Conservation (phyloP, 2,888 invertebrate species). For the Cylindroiulus punctatus region DNA sequence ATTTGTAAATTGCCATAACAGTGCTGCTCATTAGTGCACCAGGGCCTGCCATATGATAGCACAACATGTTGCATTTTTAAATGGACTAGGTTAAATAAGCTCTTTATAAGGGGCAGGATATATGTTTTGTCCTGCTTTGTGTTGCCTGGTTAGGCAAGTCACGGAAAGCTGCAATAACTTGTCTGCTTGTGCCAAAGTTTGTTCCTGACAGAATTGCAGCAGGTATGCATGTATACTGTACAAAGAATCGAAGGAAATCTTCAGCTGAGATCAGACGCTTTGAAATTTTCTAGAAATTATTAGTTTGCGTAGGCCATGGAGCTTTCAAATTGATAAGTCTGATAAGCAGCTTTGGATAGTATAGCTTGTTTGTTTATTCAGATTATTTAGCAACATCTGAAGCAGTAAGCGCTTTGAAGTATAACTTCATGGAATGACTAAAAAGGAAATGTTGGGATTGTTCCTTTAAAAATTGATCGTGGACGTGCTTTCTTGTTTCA, state of each 20-base stretch:
- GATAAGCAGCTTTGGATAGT: too few species aligned
- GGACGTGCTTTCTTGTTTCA: too few species aligned
- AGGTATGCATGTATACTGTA: too few species aligned
- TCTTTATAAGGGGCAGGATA: not conserved
- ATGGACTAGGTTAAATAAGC: not conserved
- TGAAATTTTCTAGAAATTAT: not conserved
- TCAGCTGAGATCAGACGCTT: not conserved
- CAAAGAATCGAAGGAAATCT: not conserved
- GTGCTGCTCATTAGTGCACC: not conserved
- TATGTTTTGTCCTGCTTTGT: not conserved
- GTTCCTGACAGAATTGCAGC: too few species aligned
- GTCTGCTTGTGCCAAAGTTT: too few species aligned
- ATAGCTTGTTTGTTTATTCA: not conserved
- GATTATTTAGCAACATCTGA: not conserved
- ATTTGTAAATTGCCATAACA: constrained; percentile 37
- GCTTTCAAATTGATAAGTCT: too few species aligned
- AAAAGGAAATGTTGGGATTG: too few species aligned
- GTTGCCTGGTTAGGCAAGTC: not conserved
- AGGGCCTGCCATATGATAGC: not conserved
- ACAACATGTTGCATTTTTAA: not conserved
- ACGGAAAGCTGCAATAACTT: too few species aligned
- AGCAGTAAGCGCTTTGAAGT: not conserved
- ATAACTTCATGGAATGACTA: too few species aligned
- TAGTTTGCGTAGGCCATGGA: too few species aligned
- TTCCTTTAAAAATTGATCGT: too few species aligned